A percentile compares a stretch with the other conserved stretches of the same genome.
phyloP scores from a whole-genome alignment of 2,113 vertebrate genomes.

The Gopherus flavomarginatus region DNA sequence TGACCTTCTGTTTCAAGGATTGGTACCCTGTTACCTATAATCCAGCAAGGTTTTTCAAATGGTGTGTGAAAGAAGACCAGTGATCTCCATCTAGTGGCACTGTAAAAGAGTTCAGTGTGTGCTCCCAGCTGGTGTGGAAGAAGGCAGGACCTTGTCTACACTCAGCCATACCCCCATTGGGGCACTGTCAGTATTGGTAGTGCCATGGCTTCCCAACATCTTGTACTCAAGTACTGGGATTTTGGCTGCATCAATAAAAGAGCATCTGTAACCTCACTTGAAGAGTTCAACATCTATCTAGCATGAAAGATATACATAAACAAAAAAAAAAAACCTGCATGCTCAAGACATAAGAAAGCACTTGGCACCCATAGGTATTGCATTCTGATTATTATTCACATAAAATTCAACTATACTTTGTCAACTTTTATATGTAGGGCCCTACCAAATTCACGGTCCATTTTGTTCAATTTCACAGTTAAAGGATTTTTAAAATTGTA shows the following conservation, averaged over 20 bases:
- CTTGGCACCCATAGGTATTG: background rate
- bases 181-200: background rate
- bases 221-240: background rate
- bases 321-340: background rate
- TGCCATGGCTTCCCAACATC: background rate
- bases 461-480: too few relatives aligned
- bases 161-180: background rate
- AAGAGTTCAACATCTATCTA: background rate
- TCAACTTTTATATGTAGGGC: background rate
- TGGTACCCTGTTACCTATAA: background rate
- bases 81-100: too few relatives aligned
- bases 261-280: background rate
- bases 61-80: too few relatives aligned
- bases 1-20: background rate
- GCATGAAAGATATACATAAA: background rate
- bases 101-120: too few relatives aligned
- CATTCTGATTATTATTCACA: background rate
- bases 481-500: too few relatives aligned
- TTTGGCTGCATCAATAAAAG: background rate
- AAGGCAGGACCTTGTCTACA: background rate
- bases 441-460: too few relatives aligned
- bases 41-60: too few relatives aligned
- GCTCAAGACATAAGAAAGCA: background rate
- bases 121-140: background rate
- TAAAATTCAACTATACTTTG: background rate